Evolutionary conservation across 2,113 vertebrate species (phyloP).

Genomic region (Emydura subglobosa): DNA sequence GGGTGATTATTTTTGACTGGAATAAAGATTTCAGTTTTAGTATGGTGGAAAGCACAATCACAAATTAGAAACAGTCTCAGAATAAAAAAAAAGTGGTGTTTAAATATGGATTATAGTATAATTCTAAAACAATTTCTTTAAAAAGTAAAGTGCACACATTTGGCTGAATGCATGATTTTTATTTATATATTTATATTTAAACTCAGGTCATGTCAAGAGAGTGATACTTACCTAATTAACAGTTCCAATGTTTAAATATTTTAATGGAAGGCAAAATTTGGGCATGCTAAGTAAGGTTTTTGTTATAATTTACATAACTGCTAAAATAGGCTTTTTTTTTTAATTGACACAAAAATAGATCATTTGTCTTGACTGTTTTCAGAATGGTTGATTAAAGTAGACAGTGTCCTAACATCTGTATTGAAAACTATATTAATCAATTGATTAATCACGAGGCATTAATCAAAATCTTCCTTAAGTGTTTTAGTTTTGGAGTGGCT

Average conservation of each 20-base stretch:
- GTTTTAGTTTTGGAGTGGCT: slow-evolving; percentile 87
- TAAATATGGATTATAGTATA: slow-evolving; percentile 77
- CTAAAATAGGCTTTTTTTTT: slow-evolving; percentile 78
- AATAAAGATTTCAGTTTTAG: slow-evolving; percentile 95
- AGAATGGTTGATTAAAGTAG: slow-evolving; percentile 94
- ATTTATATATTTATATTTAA: slow-evolving; percentile 66
- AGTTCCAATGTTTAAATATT: slow-evolving; percentile 71
- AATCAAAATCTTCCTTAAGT: slow-evolving; percentile 89
- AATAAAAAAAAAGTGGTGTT: slow-evolving; percentile 80
- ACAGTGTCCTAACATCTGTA: slow-evolving; percentile 96
- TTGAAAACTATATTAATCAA: slow-evolving; percentile 99
- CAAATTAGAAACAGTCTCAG: slow-evolving; percentile 84
- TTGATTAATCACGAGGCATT: slow-evolving; percentile 97
- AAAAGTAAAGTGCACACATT: slow-evolving; percentile 63
- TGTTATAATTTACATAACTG: slow-evolving; percentile 80
- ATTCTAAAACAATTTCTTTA: slow-evolving; percentile 77
- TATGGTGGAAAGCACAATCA: slow-evolving; percentile 86
- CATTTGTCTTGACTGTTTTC: slow-evolving; percentile 93
- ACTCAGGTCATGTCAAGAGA: slow-evolving; percentile 75
- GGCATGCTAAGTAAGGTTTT: slow-evolving; percentile 69
- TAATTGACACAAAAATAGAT: slow-evolving; percentile 76
- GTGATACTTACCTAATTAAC: slow-evolving; percentile 82
- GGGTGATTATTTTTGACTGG: slow-evolving; percentile 95
- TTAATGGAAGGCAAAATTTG: slow-evolving; percentile 77
- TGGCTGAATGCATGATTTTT: slow-evolving; percentile 71